A percentile compares a stretch with the other conserved stretches of the same genome.
Conservation (phyloP, 2,113 vertebrate genomes). For the Lathamus discolor region DNA sequence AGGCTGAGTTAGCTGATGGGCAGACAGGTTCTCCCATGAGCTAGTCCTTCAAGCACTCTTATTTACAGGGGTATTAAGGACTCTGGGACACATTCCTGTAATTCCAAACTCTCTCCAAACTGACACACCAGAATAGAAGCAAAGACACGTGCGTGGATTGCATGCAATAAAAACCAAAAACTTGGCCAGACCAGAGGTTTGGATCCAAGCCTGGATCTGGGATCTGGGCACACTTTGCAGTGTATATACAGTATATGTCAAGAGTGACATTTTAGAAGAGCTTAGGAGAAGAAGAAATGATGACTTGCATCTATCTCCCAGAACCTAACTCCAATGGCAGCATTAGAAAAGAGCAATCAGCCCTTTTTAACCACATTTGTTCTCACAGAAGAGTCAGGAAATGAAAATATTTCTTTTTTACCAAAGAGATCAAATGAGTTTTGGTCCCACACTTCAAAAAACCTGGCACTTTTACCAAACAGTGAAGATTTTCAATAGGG, state of each 20-base stretch:
- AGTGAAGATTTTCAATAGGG: slow-evolving; percentile 18
- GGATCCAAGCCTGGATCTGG: slow-evolving; percentile 44
- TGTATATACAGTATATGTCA: slow-evolving; percentile 57
- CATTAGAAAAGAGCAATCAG: slow-evolving; percentile 67
- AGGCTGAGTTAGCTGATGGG: background rate
- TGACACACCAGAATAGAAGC: background rate
- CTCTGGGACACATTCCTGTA: background rate
- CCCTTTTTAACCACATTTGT: slow-evolving; percentile 63
- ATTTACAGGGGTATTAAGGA: background rate
- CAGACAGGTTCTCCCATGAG: background rate
- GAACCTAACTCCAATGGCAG: background rate
- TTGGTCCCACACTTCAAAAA: slow-evolving; percentile 22
- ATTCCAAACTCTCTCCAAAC: background rate
- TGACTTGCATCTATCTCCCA: slow-evolving; percentile 58
- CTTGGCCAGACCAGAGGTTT: slow-evolving; percentile 62
- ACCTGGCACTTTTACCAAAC: slow-evolving; percentile 21
- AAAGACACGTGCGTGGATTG: background rate
- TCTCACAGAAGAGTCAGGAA: slow-evolving; percentile 64
- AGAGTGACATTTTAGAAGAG: slow-evolving; percentile 58
- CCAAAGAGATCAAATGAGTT: slow-evolving; percentile 29
- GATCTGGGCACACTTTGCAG: slow-evolving; percentile 53
- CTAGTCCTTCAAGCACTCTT: background rate
- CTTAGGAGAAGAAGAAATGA: slow-evolving; percentile 53
- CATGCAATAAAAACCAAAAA: background rate
- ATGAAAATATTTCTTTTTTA: slow-evolving; percentile 24